Evolutionary conservation across 2,797 vertebrate species (phyloP).

Genomic region (Nannoperca australis): DNA sequence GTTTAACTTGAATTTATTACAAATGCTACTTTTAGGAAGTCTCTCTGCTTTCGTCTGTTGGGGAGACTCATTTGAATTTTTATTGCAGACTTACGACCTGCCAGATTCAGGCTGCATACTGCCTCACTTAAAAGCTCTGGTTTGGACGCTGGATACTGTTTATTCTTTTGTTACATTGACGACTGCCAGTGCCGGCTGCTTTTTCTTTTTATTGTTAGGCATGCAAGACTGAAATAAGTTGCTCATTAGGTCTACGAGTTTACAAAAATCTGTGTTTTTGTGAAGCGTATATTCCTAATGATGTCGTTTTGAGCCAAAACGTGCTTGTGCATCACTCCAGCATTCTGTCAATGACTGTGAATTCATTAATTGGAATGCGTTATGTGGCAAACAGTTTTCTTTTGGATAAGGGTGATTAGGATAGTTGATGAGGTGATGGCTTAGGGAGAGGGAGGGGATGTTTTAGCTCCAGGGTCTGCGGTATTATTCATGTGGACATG

Average conservation of each 20-base stretch:
- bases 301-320: conserved; percentile 49
- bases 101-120: conserved; percentile 57
- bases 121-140: conserved; percentile 52
- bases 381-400: conserved; percentile 70
- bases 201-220: conserved; percentile 43
- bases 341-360: conserved; percentile 61
- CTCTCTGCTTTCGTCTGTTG: conserved; percentile 45
- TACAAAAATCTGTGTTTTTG: conserved; percentile 32
- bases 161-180: conserved; percentile 52
- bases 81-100: conserved; percentile 65
- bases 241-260: conserved; percentile 47
- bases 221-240: conserved; percentile 44
- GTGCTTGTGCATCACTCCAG: conserved; percentile 46
- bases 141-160: conserved; percentile 51
- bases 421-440: conserved; percentile 77
- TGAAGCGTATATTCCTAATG: conserved; percentile 28
- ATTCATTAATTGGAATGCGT: conserved; percentile 64
- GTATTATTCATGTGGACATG: conserved; percentile 72
- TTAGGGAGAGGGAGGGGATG: conserved; percentile 42
- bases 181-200: conserved; percentile 29
- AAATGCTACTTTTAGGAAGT: conserved; percentile 43
- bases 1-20: conserved; percentile 53
- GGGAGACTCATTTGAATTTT: conserved; percentile 67
- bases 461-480: conserved; percentile 53
- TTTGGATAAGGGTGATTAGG: conserved; percentile 75